Evolutionary conservation across 2,113 vertebrate species (phyloP), one percentile per base, ranked within the genome.

Genomic region (Etheostoma spectabile): DNA sequence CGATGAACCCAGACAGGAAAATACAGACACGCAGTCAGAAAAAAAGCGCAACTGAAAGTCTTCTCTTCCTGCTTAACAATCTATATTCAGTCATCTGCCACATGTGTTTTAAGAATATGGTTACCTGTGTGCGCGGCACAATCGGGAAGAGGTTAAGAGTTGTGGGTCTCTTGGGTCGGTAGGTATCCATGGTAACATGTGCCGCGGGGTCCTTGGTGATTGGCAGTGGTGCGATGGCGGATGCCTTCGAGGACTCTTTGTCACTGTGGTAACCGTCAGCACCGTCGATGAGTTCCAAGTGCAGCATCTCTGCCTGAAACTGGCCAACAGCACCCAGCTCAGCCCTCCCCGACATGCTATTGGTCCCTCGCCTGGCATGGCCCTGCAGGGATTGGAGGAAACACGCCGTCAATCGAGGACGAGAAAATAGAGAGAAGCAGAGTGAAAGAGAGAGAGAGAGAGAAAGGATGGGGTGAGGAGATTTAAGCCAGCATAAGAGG

Each of bases 111-210:
- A 57, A 42, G 27, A 7, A 10, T 46, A 2, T 22, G 74, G 60
- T 57, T 46, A 99, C 98, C 97, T 98, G 97, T 93, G 97, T 97
- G 73, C 97, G 96, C 62, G 98, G 98, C 93, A 98, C 96, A 90
- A 98, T 96, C 60, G 98, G 96, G 93, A 99, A 98, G 85, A 99
- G 96, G 96, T 98, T 98, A 91, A 99, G 97, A 19, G 97, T 99
- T 70, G 97, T 99, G 84, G 98, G 98, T 90, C 97, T 93, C 94
- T 99, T 99, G 88, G 98, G 98, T 46, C 97, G 92, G 93, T 99
- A 98, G 45, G 96, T 96, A 84, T 98, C 97, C 91, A 97, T 97
- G 90, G 96, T 95, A 57, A 90, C 94, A 57, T 94, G 94, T 67
- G 85, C 94, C 19, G 77, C 93, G 5, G 94, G 89, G 7, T 95